Conservation (phyloP, 2,113 vertebrate species). For the Tupaia chinensis region DNA sequence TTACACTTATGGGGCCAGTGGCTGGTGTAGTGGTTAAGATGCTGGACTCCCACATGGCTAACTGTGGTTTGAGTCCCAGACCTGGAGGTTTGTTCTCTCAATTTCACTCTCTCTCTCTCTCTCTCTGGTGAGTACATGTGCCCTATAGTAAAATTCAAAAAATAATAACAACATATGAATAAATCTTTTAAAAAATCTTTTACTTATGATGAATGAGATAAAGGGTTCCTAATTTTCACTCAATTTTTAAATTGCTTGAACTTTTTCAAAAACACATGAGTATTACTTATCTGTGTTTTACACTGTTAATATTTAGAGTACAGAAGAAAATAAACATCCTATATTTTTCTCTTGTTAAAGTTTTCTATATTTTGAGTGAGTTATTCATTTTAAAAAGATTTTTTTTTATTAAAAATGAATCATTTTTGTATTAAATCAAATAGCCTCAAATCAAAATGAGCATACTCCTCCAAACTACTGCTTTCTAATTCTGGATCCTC, state of each 20-base stretch:
- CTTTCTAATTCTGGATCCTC: background rate
- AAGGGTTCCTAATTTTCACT: background rate
- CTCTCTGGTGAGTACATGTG: too few species aligned
- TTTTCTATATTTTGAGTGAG: background rate
- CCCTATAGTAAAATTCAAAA: too few species aligned
- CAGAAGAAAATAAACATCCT: background rate
- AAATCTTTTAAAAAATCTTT: too few species aligned
- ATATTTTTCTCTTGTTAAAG: background rate
- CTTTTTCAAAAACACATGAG: background rate
- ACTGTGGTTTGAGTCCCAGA: too few species aligned
- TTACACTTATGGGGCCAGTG: background rate
- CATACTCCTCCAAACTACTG: background rate
- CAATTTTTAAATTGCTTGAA: slow-evolving; percentile 1
- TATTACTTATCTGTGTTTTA: background rate
- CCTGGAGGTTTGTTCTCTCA: too few species aligned
- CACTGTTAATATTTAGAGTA: background rate
- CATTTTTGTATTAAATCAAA: slow-evolving; percentile 26
- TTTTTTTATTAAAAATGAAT: background rate
- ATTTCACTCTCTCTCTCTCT: too few species aligned
- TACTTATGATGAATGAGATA: background rate
- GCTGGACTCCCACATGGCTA: too few species aligned
- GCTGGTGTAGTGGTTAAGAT: too few species aligned
- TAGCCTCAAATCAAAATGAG: background rate
- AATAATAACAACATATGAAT: too few species aligned
- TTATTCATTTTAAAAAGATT: background rate